Evolutionary conservation across 2,113 vertebrate species (phyloP), one percentile per base, ranked within the genome.

Genomic region (Ammospiza caudacuta): DNA sequence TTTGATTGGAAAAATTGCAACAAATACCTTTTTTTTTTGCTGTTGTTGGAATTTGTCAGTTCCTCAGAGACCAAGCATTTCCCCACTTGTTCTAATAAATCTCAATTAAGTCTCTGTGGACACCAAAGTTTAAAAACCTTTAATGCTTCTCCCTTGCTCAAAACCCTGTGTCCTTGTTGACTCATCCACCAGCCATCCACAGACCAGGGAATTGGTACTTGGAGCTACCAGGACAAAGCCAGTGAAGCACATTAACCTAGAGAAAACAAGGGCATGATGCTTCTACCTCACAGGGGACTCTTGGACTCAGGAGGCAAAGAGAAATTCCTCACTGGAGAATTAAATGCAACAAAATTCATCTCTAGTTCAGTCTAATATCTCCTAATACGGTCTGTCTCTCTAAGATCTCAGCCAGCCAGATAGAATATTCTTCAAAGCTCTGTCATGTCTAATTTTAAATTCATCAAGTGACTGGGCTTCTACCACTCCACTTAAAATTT

Each of bases 381-480:
- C 79, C 83, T 94, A 73, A 90, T 76, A 90, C 8, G 49, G 70
- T 29, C 55, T 79, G 54, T 89, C 55, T 31, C 67, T 76, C 41
- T 74, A 62, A 91, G 64, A 77, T 39, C 17, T 64, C 31, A 64
- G 44, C 3, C 21, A 89, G 57, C 12, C 68, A 87, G 54, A 82
- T 9, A 69, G n/a, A 37, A 78, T 92, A 46, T 81, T 74, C 68
- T 67, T 81, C 77, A 96, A 83, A 94, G 43, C 46, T 61, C 72
- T 89, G 76, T 79, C 66, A 90, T 73, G 15, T 52, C 82, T 94
- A 82, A 89, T 89, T 94, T 91, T 87, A 70, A 70, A 89, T 91
- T 76, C 41, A 67, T 80, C 72, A 66, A 54, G 66, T 78, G 43
- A 41, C 59, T 76, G 37, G n/a, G 22, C 64, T 93, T 92, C 75